These are phyloP conservation scores for Hyposmocoma kahamanoa DNA, from an alignment of 1,140 invertebrate genomes.

Conservation along the genomic window DNA sequence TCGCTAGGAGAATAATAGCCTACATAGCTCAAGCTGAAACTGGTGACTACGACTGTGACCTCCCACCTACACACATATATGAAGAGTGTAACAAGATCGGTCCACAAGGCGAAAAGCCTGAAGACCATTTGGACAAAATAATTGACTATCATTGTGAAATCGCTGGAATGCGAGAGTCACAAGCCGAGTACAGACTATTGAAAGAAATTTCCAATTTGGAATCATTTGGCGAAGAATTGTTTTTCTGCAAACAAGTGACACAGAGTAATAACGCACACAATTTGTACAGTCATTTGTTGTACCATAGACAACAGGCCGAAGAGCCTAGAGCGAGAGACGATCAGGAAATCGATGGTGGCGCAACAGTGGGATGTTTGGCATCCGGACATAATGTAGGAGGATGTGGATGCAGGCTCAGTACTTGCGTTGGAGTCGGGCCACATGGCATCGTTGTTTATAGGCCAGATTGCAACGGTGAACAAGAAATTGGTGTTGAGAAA, in stretches of 20 bases:
- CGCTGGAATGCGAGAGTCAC: constrained; percentile 59
- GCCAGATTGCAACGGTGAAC: constrained; percentile 70
- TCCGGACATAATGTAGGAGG: constrained; percentile 52
- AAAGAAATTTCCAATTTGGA: constrained; percentile 85
- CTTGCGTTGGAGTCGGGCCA: constrained; percentile 83
- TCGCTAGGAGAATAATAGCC: constrained; percentile 83
- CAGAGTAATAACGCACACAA: constrained; percentile 61
- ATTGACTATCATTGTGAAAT: constrained; percentile 77
- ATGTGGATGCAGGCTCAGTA: constrained; percentile 66
- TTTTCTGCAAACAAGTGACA: constrained; percentile 79
- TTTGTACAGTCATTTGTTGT: constrained; percentile 65
- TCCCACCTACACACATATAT: constrained; percentile 76
- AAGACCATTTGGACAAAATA: constrained; percentile 77
- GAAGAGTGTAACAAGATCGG: constrained; percentile 77
- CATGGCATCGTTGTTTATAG: constrained; percentile 85
- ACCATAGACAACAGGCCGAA: constrained; percentile 55
- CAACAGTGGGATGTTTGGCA: constrained; percentile 65
- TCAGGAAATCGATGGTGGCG: constrained; percentile 65
- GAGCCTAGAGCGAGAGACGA: constrained; percentile 60
- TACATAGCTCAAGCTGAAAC: constrained; percentile 84
- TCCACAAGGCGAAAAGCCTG: constrained; percentile 76
- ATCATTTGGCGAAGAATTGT: constrained; percentile 88
- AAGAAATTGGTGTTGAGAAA: constrained; percentile 75
- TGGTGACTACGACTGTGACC: constrained; percentile 79
- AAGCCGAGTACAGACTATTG: constrained; percentile 86